A percentile compares a stretch with the other conserved stretches of the same genome.
These are phyloP conservation scores for Delia radicum DNA, from an alignment of 1,140 invertebrate genomes.

Conservation along the genomic window DNA sequence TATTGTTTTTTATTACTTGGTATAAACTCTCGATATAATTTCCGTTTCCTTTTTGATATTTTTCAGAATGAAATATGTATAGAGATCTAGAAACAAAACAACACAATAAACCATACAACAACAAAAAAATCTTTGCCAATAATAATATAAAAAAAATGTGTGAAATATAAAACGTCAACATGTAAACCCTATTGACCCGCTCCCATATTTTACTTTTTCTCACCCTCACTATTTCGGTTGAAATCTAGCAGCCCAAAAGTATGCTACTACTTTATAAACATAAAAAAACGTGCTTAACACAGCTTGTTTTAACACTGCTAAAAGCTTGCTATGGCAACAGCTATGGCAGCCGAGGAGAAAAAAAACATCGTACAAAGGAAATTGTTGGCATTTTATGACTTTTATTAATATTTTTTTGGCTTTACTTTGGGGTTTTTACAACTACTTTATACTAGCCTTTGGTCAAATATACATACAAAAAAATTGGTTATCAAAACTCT, in stretches of 20 bases:
- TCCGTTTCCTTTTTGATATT: neutral
- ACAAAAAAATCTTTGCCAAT: neutral
- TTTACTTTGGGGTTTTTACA: neutral
- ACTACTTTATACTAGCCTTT: neutral
- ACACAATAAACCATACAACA: neutral
- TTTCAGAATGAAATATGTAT: neutral
- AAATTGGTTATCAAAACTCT: neutral
- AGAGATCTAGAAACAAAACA: neutral
- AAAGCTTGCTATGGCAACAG: neutral
- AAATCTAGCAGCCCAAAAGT: neutral
- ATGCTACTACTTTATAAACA: neutral
- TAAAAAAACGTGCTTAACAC: neutral
- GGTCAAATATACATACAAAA: neutral
- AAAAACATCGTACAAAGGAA: neutral
- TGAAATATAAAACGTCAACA: neutral
- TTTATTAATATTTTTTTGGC: neutral
- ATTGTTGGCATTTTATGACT: constrained; percentile 1
- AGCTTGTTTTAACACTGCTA: neutral
- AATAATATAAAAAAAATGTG: neutral
- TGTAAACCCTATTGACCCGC: neutral
- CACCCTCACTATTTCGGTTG: neutral
- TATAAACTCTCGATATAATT: neutral
- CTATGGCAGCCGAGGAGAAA: neutral
- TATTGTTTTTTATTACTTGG: neutral
- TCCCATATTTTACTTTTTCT: neutral